Evolutionary conservation across 2,888 invertebrate species (phyloP), one percentile per base, ranked within the genome.

Genomic region (Meta bourneti): DNA sequence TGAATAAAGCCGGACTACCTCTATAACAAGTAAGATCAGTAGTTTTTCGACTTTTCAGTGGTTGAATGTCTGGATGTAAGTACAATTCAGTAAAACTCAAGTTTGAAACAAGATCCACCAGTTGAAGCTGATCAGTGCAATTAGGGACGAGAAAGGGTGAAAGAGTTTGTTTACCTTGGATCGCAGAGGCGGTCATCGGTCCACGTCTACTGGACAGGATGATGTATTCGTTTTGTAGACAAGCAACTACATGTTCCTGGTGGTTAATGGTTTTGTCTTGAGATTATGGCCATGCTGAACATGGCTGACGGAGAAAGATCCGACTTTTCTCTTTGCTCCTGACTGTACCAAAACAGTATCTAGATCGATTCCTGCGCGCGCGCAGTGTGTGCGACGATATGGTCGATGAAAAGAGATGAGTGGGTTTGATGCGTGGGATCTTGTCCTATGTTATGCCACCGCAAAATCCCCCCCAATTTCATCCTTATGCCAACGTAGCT

Each of bases 261-360:
- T 16, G 11, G 74, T 74, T 11, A 49, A n/a, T 19, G 11, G 20
- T 16, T 51, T 52, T 75, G 61, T 34, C 19, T 69, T 77, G n/a
- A 71, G 78, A 70, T 69, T 19, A 54, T 90, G 49, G n/a, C 71
- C 54, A 69, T 90, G 85, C 61, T 79, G 70, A 91, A 87, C 83
- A 91, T 91, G 90, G 90, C 91, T 83, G 91, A 83, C 91, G 20
- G 70, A 74, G 86, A 71, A 74, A 20, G 71, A 90, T 84, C 84
- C 75, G 78, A 85, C 61, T 80, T 90, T 90, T 85, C 85, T 79
- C 74, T 85, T 74, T 71, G 85, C 90, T 75, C 70, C 72, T 86
- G 52, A 72, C 77, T 75, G 71, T 75, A 78, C 71, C 77, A 75
- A 91, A 91, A 91, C 91, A 91, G 72, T 48, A 52, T 72, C 34